Evolutionary conservation across 2,888 invertebrate genomes (phyloP).

Genomic region (Philaethria dido): DNA sequence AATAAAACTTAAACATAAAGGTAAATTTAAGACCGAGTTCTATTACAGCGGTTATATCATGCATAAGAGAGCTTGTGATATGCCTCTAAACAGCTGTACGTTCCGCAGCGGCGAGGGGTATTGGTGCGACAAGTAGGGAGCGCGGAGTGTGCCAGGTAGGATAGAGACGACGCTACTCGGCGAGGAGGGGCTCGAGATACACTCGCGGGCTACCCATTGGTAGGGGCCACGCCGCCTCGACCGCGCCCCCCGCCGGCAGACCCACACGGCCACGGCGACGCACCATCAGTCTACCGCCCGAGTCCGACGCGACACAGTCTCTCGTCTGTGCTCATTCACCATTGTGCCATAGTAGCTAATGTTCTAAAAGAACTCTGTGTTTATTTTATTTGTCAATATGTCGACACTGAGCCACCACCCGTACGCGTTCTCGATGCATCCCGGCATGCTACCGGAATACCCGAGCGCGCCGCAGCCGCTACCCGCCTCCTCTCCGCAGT

Average conservation of each 20-base stretch:
- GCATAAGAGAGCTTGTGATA: slow-evolving; percentile 61
- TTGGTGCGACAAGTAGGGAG: slow-evolving; percentile 60
- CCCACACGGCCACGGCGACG: slow-evolving; percentile 59
- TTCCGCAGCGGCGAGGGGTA: slow-evolving; percentile 62
- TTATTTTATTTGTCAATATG: slow-evolving; percentile 60
- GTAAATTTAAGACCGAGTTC: slow-evolving; percentile 49
- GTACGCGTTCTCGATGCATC: slow-evolving; percentile 81
- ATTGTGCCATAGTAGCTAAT: slow-evolving; percentile 77
- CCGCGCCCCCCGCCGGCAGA: slow-evolving; percentile 69
- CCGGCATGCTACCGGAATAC: slow-evolving; percentile 77
- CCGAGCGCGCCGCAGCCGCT: slow-evolving; percentile 73
- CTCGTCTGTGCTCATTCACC: slow-evolving; percentile 67
- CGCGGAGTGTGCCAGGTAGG: slow-evolving; percentile 50
- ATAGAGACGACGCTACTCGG: slow-evolving; percentile 53
- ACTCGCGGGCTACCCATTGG: slow-evolving; percentile 64
- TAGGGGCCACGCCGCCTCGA: slow-evolving; percentile 59
- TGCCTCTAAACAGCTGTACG: slow-evolving; percentile 76
- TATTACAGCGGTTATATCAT: slow-evolving; percentile 71
- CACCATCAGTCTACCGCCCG: slow-evolving; percentile 76
- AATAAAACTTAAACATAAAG: slow-evolving; percentile 48
- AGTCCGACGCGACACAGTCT: slow-evolving; percentile 77
- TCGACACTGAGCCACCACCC: slow-evolving; percentile 81
- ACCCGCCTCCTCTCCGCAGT: slow-evolving; percentile 75
- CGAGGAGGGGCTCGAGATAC: slow-evolving; percentile 75
- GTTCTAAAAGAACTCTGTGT: slow-evolving; percentile 59